These are phyloP conservation scores for Rotaria socialis DNA, from an alignment of 2,888 invertebrate species.

Conservation along the genomic window DNA sequence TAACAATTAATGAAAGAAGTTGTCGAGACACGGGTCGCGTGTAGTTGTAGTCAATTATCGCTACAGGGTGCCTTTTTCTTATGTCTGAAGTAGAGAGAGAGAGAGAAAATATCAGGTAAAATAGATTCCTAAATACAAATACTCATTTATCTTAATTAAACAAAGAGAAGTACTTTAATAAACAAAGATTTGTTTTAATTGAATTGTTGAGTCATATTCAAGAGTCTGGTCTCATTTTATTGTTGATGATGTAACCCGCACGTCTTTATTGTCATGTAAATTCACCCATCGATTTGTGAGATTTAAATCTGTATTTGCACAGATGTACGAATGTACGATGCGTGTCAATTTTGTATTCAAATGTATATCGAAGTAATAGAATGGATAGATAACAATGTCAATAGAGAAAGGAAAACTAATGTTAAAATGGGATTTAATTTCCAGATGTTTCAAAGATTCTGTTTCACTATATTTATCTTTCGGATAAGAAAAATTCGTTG, in stretches of 20 bases:
- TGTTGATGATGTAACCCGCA: neutral
- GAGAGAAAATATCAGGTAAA: neutral
- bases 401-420: neutral
- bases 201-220: neutral
- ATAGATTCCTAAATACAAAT: neutral
- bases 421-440: neutral
- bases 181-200: neutral
- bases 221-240: neutral
- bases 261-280: neutral
- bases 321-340: neutral
- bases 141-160: neutral
- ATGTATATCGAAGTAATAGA: neutral
- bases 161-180: too few species aligned
- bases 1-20: neutral
- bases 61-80: neutral
- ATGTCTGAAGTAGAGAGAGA: neutral
- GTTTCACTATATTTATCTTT: neutral
- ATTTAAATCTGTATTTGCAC: constrained; percentile 14
- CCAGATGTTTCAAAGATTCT: constrained; percentile 12
- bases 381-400: neutral
- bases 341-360: neutral
- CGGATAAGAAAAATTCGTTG: neutral
- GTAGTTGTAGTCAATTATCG: constrained; percentile 16
- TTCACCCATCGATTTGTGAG: neutral
- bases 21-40: neutral